Evolutionary conservation across 2,797 vertebrate species (phyloP), one percentile per base, ranked within the genome.

Genomic region (Nannoperca australis): DNA sequence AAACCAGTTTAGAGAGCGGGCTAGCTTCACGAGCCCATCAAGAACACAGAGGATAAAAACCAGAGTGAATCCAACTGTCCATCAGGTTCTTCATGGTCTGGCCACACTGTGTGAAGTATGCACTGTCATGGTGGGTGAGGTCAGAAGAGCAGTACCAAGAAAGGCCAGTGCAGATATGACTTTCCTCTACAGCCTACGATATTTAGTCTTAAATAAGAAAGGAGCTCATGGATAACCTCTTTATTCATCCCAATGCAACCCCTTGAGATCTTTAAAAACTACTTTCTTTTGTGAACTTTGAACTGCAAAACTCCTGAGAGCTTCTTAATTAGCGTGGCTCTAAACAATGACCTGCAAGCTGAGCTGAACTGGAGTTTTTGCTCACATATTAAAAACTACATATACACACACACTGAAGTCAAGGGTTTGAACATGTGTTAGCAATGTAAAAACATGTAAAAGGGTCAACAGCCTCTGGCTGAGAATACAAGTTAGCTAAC

Each of bases 401-500:
- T 53, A 60, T 34, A 18, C 9, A 18, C 9, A 61, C 14, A 27
- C 55, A 30, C 27, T 38, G 75, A 68, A 69, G 24, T 49, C 49
- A 66, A 56, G 24, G 69, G 78, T 78, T 13, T 58, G 30, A 72
- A 70, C 73, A 79, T 63, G 40, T 85, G 85, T 73, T 44, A 4
- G 62, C 63, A 75, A 84, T 59, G 78, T 69, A 76, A 87, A 73
- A 79, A 67, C 70, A 69, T 38, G 70, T 44, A 54, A 79, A 45
- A 42, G 69, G 79, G 78, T 87, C 80, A 80, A 70, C 32, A 50
- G 81, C 83, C 86, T 71, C 63, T 9, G 79, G 78, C 85, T 76
- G 85, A 87, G 84, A 85, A 86, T 84, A 87, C 47, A 63, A 84
- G 76, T 85, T 85, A 55, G 62, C 71, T 79, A 68, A 80, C 76